Evolutionary conservation across 2,113 vertebrate genomes (phyloP).

Genomic region (Falco punctatus): DNA sequence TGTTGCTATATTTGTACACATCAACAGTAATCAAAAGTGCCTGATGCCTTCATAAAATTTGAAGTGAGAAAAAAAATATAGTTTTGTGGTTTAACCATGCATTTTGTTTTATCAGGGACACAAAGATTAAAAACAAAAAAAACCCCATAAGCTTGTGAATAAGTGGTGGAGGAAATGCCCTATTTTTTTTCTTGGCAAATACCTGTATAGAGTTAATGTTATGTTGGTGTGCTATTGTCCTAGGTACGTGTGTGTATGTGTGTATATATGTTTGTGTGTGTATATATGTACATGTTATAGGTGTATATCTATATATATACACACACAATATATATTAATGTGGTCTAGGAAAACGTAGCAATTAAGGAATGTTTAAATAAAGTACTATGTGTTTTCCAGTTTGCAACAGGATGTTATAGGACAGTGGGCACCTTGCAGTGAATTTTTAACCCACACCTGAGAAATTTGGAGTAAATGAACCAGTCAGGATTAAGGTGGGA

Average conservation of each 20-base stretch:
- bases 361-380: constrained; percentile 80
- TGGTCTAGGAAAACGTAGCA: constrained; percentile 81
- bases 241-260: constrained; percentile 67
- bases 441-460: constrained; percentile 71
- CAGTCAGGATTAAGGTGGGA: constrained; percentile 73
- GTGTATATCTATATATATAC: constrained; percentile 55
- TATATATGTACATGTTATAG: constrained; percentile 55
- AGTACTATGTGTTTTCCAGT: constrained; percentile 75
- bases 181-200: constrained; percentile 79
- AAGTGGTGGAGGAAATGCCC: constrained; percentile 82
- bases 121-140: constrained; percentile 71
- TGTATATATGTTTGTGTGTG: constrained; percentile 59
- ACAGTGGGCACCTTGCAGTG: constrained; percentile 73
- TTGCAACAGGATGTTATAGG: constrained; percentile 73
- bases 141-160: constrained; percentile 86
- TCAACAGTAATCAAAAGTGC: constrained; percentile 92
- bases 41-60: constrained; percentile 85
- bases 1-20: constrained; percentile 88
- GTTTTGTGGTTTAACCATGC: constrained; percentile 82
- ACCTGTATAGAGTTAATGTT: constrained; percentile 78
- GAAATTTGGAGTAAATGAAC: constrained; percentile 68
- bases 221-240: constrained; percentile 76
- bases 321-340: constrained; percentile 70
- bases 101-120: constrained; percentile 84
- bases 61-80: constrained; percentile 73